Evolutionary conservation across 2,888 invertebrate genomes (phyloP), one percentile per base, ranked within the genome.

Genomic region (Hemistola chrysoprasaria): DNA sequence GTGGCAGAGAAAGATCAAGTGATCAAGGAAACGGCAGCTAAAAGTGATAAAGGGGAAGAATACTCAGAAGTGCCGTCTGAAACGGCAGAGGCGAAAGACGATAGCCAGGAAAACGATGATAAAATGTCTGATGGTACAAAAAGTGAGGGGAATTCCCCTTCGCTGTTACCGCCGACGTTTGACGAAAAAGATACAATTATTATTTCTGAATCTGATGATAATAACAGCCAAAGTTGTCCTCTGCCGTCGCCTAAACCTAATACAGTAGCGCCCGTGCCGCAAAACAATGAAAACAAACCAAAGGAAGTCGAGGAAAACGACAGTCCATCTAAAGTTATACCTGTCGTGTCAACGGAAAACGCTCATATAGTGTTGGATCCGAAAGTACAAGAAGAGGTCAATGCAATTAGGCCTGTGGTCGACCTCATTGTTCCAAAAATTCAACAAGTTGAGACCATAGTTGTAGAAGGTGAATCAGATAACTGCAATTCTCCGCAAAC

Each of bases 191-290:
- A 86, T 38, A 86, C 85, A 0, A 84, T 90, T 11, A 67, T 86
- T 6, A 88, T 89, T 62, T 86, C 87, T 0, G 87, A 89, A 58
- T 88, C 87, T 7, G 88, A 88, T 60, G 84, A 89, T 47, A 87
- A 85, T 55, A 79, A 89, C 59, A 82, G 90, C 63, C 82, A 89
- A 53, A 87, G 87, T 58, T 86, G 88, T 54, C 87, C 87, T 1
- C 52, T 87, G 11, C 87, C 87, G n/a, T 85, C 87, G 2, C 88
- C 87, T 0, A 82, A 83, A 60, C 77, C 71, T 8, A 73, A 74
- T 34, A 56, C 60, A 7, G 62, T 78, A 26, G 66, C 64, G 8
- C 83, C 79, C 8, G 67, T 74, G 5, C 63, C 56, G 28, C 69
- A 69, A 22, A 68, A 62, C 20, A 72, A 73, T 49, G 78, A 79